A percentile compares a stretch with the other conserved stretches of the same genome.
These are phyloP conservation scores for Nomada goodeniana DNA, from an alignment of 2,888 invertebrate species.

Conservation along the genomic window DNA sequence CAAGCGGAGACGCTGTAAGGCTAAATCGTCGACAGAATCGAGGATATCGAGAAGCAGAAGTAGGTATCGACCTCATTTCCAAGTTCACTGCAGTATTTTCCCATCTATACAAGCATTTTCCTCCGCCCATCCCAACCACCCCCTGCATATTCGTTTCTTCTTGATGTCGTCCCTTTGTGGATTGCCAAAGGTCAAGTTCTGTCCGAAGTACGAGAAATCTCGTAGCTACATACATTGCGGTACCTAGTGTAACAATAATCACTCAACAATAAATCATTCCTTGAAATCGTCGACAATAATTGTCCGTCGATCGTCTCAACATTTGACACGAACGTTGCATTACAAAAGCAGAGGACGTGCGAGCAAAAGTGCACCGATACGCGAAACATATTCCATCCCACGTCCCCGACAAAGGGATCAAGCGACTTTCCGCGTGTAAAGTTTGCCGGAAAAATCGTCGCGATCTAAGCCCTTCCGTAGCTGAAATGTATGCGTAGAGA, in stretches of 20 bases:
- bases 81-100: conserved; percentile 70
- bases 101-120: conserved; percentile 49
- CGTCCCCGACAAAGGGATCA: conserved; percentile 21
- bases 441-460: conserved; percentile 67
- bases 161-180: too few relatives aligned
- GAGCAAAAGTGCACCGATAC: conserved; percentile 1
- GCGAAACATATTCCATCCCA: conserved; percentile 32
- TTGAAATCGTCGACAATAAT: too few relatives aligned
- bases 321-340: not conserved
- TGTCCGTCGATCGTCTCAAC: too few relatives aligned
- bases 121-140: not conserved
- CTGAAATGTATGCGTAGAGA: conserved; percentile 63
- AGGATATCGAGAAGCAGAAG: conserved; percentile 54
- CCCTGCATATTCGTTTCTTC: not conserved
- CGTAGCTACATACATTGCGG: too few relatives aligned
- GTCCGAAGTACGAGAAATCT: too few relatives aligned
- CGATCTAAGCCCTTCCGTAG: conserved; percentile 54
- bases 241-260: too few relatives aligned
- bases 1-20: conserved; percentile 39
- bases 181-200: too few relatives aligned
- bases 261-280: too few relatives aligned
- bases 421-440: conserved; percentile 59
- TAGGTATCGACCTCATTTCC: conserved; percentile 61
- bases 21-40: conserved; percentile 63
- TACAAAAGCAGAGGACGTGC: not conserved